Conservation (phyloP, 2,113 vertebrate species). For the Leucosticte australis region DNA sequence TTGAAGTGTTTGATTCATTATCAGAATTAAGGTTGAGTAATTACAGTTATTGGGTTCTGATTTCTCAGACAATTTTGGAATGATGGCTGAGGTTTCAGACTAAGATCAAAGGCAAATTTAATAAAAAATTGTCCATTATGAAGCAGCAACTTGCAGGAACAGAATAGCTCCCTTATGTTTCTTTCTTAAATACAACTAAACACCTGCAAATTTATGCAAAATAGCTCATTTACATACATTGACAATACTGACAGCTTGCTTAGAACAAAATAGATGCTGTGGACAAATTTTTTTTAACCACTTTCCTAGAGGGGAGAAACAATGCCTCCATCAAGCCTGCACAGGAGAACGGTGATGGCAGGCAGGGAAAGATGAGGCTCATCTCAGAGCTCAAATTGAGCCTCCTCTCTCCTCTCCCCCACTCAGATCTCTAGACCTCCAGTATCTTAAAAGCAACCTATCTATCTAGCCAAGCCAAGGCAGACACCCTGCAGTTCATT, state of each 20-base stretch:
- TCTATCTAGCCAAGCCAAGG: neutral
- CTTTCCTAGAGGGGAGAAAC: neutral
- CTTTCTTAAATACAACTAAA: neutral
- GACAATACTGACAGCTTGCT: slow-evolving; percentile 12
- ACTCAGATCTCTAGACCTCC: neutral
- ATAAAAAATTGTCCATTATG: neutral
- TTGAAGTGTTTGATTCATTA: neutral
- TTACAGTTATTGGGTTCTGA: neutral
- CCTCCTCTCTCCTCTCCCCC: neutral
- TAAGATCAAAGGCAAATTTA: neutral
- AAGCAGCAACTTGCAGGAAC: neutral
- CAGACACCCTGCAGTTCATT: neutral
- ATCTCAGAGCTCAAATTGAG: accelerated
- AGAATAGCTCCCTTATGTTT: neutral
- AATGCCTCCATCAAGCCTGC: neutral
- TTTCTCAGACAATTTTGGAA: neutral
- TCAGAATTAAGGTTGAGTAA: neutral
- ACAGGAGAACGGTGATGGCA: accelerated
- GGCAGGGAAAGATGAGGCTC: neutral
- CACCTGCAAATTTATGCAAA: neutral
- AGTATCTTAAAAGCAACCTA: accelerated
- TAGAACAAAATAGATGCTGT: neutral
- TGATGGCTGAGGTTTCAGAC: neutral
- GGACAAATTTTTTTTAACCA: neutral
- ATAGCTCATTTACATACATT: neutral